Evolutionary conservation across 2,888 invertebrate genomes (phyloP), one percentile per base, ranked within the genome.

Genomic region (Stratiomys singularior): DNA sequence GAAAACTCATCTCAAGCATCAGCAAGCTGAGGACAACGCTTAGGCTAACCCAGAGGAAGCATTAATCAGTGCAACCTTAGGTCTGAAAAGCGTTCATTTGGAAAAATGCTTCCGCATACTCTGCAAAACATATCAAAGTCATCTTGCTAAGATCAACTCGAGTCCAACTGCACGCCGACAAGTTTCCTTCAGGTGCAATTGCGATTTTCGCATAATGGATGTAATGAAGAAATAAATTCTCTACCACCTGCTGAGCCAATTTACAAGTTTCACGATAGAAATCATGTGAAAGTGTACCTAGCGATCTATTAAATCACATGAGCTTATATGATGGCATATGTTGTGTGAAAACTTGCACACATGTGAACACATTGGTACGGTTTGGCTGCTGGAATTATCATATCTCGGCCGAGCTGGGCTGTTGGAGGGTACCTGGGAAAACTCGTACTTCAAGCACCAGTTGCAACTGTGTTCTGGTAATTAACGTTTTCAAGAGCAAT

Each of bases 401-500:
- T 37, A 37, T 37, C 52, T 9, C 4, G 52, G 4, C 60, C 3
- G 46, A 15, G 25, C 66, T 27, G 47, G n/a, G 21, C 15, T 18
- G 66, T 44, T 3, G 21, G 30, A 37, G 1, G 13, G n/a, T n/a
- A n/a, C n/a, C n/a, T n/a, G n/a, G n/a, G n/a, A n/a, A n/a, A n/a
- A n/a, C n/a, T n/a, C n/a, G 47, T 69, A 25, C 46, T 69, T 69
- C 69, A 69, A 69, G 69, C 69, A 25, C 27, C 30, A 69, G 23
- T 69, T 69, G 13, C 46, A 69, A 69, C 69, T 46, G 69, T 69
- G 69, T 46, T 69, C 69, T 30, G 23, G 46, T 69, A 69, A 69
- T 69, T 69, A 69, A 47, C 69, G 69, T 69, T 69, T 69, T 69
- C 69, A 69, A 69, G 69, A 69, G 69, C 69, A 69, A 47, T 69